These are phyloP conservation scores for Arge pagana DNA, from an alignment of 2,888 invertebrate species.

Conservation along the genomic window DNA sequence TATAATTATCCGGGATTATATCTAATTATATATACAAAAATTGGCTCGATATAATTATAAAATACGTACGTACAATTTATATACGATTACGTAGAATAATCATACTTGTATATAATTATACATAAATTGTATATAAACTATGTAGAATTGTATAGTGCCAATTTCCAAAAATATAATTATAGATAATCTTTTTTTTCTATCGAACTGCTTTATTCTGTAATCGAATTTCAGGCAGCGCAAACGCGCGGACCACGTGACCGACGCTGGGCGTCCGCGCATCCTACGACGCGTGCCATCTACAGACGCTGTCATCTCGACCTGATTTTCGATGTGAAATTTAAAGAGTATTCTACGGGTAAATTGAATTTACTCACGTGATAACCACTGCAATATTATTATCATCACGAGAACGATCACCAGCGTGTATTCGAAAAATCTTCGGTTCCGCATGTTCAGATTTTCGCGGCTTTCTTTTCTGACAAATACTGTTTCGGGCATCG, in stretches of 20 bases:
- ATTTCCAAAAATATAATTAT: too few relatives aligned
- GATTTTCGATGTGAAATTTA: not conserved
- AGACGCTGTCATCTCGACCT: conserved; percentile 7
- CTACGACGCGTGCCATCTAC: not conserved
- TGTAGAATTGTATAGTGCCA: too few relatives aligned
- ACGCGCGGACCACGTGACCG: conserved; percentile 1
- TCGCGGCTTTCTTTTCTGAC: conserved; percentile 31
- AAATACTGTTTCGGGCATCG: conserved; percentile 38
- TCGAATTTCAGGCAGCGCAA: not conserved
- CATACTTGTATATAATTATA: too few relatives aligned
- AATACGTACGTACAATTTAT: too few relatives aligned
- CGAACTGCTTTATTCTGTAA: not conserved
- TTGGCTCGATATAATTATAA: too few relatives aligned
- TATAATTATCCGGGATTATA: too few relatives aligned
- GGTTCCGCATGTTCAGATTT: conserved; percentile 41
- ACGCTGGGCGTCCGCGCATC: conserved; percentile 17
- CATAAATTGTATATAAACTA: too few relatives aligned
- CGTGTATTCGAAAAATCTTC: conserved; percentile 34
- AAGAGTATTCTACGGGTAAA: not conserved
- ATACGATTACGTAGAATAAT: too few relatives aligned
- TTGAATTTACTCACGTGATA: conserved; percentile 38
- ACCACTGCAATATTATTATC: conserved; percentile 35
- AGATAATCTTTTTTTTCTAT: too few relatives aligned
- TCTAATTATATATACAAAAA: too few relatives aligned
- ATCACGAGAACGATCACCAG: conserved; percentile 35